Evolutionary conservation across 2,888 invertebrate species (phyloP), one percentile per base, ranked within the genome.

Genomic region (Parascotia fuliginaria): DNA sequence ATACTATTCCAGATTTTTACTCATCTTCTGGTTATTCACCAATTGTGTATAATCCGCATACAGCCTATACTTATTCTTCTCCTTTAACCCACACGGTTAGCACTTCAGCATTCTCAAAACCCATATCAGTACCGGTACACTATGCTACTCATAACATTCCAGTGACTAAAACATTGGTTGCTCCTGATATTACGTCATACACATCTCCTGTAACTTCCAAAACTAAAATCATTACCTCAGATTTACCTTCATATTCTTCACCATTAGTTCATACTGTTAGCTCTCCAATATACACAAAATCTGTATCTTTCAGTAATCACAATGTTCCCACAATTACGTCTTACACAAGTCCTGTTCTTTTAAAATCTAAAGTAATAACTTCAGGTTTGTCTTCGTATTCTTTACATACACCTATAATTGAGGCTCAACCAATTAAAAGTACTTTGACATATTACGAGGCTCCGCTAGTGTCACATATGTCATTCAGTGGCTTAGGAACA

Each of bases 401-500:
- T 6, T 65, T 73, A 32, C 52, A 66, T 28, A 24, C 41, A 6
- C 65, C 60, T 28, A 44, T 53, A 24, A 28, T 57, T 55, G 61
- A 40, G 29, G 49, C 60, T 45, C 60, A 65, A 38, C 57, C 68
- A 19, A 39, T 66, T 33, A 76, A 72, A 57, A 51, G 68, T n/a
- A 57, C 61, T 46, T 55, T 75, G 5, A 60, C 71, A 3, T 74
- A 79, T 52, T 76, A 78, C 2, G 74, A 77, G 28, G 66, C 75
- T 9, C 75, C 79, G 0, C 38, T 62, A 27, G 74, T 78, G 11
- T 77, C 79, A 19, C 83, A 81, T 49, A 74, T 75, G 51, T 73
- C 77, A 15, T 82, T 81, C 48, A 68, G 68, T 39, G 75, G 75
- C 15, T 53, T 76, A 33, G 78, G 77, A 40, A 53, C 72, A 9